Evolutionary conservation across 2,113 vertebrate species (phyloP), one percentile per base, ranked within the genome.

Genomic region (Oenanthe melanoleuca): DNA sequence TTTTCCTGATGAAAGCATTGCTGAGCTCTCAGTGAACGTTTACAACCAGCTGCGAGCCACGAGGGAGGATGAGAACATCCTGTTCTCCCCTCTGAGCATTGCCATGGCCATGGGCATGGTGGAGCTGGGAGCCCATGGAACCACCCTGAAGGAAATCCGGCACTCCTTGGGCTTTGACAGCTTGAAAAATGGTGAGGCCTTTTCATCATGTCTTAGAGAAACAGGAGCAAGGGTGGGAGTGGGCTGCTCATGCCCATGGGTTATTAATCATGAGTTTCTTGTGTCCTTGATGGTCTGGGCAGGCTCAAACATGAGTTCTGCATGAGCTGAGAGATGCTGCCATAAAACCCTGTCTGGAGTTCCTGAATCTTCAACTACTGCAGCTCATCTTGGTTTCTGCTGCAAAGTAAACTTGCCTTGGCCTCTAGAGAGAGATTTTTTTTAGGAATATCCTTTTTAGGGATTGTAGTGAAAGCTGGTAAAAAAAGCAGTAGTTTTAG

Each of bases 41-140:
- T 99, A 99, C 97, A 99, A 99, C 89, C 98, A 97, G 95, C 98
- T 99, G 87, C 97, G 98, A 98, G 98, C 98, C 18, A 86, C 95
- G 7, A 98, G 97, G 67, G 98, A 98, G 81, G 99, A 99, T 93
- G 99, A 99, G 83, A 99, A 99, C 94, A 99, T 99, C 78, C 96
- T 99, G 40, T 99, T 99, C 96, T 99, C 99, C 80, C 99, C 99
- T 1, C 80, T 99, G 92, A 99, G 99, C 50, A 97, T 99, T 64
- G 97, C 98, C 11, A 96, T 99, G 60, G 98, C 98, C 21, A 97
- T 99, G 96, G 99, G 99, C 59, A 99, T 99, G 98, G 98, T 99
- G 97, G 99, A 99, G 96, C 98, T 99, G 53, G 99, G 99, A 57
- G 98, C 99, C 82, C 97, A 98, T 20, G 99, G 99, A 11, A 97